Percentiles rank a stretch among this genome's conserved stretches.
Evolutionary conservation across 1,140 invertebrate genomes (phyloP).

Genomic region (Mizuhopecten yessoensis): DNA sequence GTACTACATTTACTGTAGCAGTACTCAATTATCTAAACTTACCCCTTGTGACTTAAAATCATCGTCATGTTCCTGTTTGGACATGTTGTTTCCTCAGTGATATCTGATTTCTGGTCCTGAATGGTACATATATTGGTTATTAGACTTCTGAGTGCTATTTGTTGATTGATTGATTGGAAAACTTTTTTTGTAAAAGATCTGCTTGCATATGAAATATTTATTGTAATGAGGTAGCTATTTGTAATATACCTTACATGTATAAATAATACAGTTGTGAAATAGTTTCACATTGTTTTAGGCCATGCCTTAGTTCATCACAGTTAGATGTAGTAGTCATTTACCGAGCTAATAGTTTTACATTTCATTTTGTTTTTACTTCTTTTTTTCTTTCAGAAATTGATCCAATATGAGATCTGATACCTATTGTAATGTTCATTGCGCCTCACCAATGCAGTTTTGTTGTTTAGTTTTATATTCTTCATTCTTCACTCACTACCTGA

Average conservation of each 20-base stretch:
- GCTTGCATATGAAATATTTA: not conserved
- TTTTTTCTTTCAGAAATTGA: not conserved
- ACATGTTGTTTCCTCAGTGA: too few species aligned
- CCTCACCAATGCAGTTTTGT: not conserved
- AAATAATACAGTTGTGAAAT: not conserved
- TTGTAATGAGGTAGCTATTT: slow-evolving; percentile 38
- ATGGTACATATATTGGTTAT: not conserved
- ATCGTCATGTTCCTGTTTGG: too few species aligned
- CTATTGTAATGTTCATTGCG: not conserved
- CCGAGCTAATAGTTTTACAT: not conserved
- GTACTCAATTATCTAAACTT: too few species aligned
- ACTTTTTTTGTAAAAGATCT: not conserved
- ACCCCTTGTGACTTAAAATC: too few species aligned
- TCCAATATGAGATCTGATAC: not conserved
- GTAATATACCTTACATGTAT: not conserved
- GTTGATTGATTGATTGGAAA: not conserved
- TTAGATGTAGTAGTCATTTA: too few species aligned
- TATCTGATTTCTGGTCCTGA: not conserved
- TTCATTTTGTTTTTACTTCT: not conserved
- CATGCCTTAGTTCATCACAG: too few species aligned
- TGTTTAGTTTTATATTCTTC: not conserved
- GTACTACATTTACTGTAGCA: too few species aligned
- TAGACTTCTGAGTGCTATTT: not conserved
- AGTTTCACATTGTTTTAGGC: too few species aligned
- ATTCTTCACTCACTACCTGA: not conserved